A percentile compares a stretch with the other conserved stretches of the same genome.
Evolutionary conservation across 2,113 vertebrate genomes (phyloP).

Genomic region (Panthera leo): DNA sequence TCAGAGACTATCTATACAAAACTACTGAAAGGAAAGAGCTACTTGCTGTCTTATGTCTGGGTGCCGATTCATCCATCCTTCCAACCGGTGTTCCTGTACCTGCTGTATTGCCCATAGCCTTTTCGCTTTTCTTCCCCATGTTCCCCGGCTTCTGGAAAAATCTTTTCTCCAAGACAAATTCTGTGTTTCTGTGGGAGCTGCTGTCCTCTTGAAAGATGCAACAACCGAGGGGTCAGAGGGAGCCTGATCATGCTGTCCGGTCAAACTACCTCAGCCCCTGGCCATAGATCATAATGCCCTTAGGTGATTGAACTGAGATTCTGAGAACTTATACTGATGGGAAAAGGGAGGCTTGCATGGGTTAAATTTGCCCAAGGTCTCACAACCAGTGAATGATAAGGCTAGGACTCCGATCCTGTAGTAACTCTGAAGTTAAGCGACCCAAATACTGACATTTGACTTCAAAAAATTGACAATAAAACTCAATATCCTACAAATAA

Average conservation of each 20-base stretch:
- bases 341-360: neutral
- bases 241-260: neutral
- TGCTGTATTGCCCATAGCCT: neutral
- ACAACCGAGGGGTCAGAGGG: neutral
- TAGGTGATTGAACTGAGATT: neutral
- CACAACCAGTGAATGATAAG: neutral
- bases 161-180: neutral
- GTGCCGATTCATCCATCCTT: neutral
- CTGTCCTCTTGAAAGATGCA: neutral
- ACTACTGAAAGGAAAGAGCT: neutral
- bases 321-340: neutral
- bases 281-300: neutral
- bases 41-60: neutral
- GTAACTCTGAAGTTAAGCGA: neutral
- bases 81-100: neutral
- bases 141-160: neutral
- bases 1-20: neutral
- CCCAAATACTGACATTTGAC: neutral
- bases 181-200: neutral
- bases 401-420: neutral
- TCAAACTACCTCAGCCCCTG: neutral
- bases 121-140: neutral
- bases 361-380: neutral
- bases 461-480: neutral
- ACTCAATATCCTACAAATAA: neutral